Base-by-base conservation (phyloP, 2,113 vertebrate species). In the Hypanus sabinus region DNA sequence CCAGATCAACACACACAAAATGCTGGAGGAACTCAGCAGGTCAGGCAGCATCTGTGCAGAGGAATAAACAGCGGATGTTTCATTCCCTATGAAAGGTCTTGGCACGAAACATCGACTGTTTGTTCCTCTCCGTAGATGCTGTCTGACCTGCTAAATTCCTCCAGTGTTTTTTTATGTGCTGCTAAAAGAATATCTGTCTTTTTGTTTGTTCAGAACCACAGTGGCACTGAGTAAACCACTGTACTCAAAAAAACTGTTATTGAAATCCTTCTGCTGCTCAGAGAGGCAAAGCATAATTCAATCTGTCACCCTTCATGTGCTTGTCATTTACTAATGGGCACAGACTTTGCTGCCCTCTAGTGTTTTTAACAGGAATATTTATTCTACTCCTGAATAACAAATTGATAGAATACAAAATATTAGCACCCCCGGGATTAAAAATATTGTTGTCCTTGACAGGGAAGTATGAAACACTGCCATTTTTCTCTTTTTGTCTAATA, bases 261-360 rank as follows among this genome's bases (percentile, higher is more conserved):
- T 73, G 33, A 93, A 55, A 75, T 30, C 24, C 71, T 75, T 16
- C 33, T 38, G 46, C 24, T 65, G 16, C 85, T 18, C 60, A 90
- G 27, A 88, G 83, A 62, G 12, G 85, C 85, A 90, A 16, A 90
- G 30, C 85, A 65, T 68, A 65, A 30, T 90, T 60, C 60, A 33
- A 30, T 33, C 33, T n/a, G n/a, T 88, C 68, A 38, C n/a, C 68
- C 18, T 92, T 92, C 62, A 46, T 22, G 71, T 24, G 20, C 90
- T 38, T 90, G 85, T 65, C 62, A n/a, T 73, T 93, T 93, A 73
- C 16, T 22, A 93, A 20, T 73, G 70, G 70, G 12, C 16, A 46
- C 90, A 73, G 20, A 92, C 46, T 71, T 46, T 93, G 70, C 91
- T 93, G 91, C 91, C 91, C 91, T 93, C 91, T 93, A 93, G 91